A percentile compares a stretch with the other conserved stretches of the same genome.
Conservation (phyloP, 2,888 invertebrate genomes). For the Sinohyriopsis cumingii region DNA sequence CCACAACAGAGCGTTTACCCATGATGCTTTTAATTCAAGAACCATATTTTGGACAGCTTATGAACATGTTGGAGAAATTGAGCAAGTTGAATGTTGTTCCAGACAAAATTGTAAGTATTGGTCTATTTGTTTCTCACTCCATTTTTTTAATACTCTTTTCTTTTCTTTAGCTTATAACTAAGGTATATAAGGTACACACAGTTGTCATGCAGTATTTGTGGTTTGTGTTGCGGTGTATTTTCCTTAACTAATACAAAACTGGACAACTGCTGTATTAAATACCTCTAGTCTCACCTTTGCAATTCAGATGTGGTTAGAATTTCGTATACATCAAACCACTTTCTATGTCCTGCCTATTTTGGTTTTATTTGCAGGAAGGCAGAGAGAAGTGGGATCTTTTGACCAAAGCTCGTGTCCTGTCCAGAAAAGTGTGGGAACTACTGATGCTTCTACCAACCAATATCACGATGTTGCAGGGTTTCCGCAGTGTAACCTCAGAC, state of each 20-base stretch:
- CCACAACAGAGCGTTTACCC: slow-evolving; percentile 85
- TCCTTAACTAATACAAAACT: background rate
- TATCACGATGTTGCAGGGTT: slow-evolving; percentile 87
- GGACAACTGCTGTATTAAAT: too few relatives aligned
- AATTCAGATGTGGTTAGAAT: too few relatives aligned
- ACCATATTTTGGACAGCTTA: slow-evolving; percentile 91
- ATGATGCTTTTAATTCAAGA: slow-evolving; percentile 88
- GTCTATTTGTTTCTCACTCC: background rate
- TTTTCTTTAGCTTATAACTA: too few relatives aligned
- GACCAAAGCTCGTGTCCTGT: slow-evolving; percentile 83
- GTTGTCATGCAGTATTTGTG: background rate
- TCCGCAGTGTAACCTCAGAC: slow-evolving; percentile 76
- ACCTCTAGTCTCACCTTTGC: too few relatives aligned
- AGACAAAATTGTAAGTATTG: slow-evolving; percentile 42
- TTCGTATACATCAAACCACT: too few relatives aligned
- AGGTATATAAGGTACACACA: background rate
- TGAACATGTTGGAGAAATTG: slow-evolving; percentile 90
- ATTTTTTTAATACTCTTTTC: too few relatives aligned
- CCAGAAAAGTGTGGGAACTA: slow-evolving; percentile 95
- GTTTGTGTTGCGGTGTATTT: background rate
- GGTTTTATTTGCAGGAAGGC: slow-evolving; percentile 50
- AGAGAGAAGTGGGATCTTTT: slow-evolving; percentile 63
- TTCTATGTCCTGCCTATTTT: too few relatives aligned
- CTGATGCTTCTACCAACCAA: slow-evolving; percentile 92
- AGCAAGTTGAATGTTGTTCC: slow-evolving; percentile 87